Evolutionary conservation across 1,140 invertebrate genomes (phyloP).

Genomic region (Megalopta genalis): DNA sequence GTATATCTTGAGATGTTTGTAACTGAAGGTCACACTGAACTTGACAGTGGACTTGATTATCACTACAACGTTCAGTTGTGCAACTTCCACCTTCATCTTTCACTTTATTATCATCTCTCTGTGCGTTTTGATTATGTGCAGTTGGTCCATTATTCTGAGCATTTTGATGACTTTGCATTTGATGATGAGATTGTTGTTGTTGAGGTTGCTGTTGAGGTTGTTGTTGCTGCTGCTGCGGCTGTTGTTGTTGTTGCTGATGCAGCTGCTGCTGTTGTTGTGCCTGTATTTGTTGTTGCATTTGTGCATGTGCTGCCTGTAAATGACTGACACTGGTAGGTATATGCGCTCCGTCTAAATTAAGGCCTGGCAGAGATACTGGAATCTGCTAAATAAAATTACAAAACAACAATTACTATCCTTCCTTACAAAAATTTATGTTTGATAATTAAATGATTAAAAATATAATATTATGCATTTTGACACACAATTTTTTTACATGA

Average conservation of each 20-base stretch:
- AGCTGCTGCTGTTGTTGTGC: conserved; percentile 75
- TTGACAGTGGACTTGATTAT: conserved; percentile 78
- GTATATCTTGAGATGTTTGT: conserved; percentile 76
- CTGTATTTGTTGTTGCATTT: conserved; percentile 79
- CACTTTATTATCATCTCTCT: conserved; percentile 75
- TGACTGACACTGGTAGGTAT: conserved; percentile 75
- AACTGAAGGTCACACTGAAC: conserved; percentile 77
- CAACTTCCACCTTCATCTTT: conserved; percentile 76
- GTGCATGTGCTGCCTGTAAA: conserved; percentile 77
- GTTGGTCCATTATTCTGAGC: conserved; percentile 69
- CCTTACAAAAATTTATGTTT: not conserved
- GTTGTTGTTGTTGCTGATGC: conserved; percentile 63
- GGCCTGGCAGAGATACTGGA: conserved; percentile 77
- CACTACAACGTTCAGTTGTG: conserved; percentile 75
- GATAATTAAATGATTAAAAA: conserved; percentile 1
- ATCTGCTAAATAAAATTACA: conserved; percentile 68
- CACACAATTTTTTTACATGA: conserved; percentile 9
- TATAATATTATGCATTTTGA: not conserved
- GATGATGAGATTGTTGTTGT: conserved; percentile 69
- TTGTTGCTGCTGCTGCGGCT: conserved; percentile 65
- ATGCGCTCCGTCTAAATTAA: conserved; percentile 76
- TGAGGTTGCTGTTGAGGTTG: conserved; percentile 65
- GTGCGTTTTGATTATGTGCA: conserved; percentile 70
- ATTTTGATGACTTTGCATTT: conserved; percentile 77
- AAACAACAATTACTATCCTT: conserved; percentile 10